Conservation (phyloP, 2,797 vertebrate species). For the Poecilia gillii region DNA sequence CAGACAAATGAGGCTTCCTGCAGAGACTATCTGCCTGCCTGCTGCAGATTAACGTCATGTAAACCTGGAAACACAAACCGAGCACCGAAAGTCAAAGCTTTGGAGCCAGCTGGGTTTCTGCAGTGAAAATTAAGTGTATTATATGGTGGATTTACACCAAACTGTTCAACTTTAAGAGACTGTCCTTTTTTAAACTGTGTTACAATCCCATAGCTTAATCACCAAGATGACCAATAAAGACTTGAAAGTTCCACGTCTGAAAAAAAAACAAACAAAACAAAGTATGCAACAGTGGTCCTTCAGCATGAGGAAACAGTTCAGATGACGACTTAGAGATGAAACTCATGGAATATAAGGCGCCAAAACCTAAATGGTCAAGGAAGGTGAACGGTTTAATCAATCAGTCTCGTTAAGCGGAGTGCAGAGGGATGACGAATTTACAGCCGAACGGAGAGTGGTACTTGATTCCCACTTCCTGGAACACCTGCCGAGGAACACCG, state of each 20-base stretch:
- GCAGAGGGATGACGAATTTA: conserved; percentile 97
- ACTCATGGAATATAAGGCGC: conserved; percentile 57
- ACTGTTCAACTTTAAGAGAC: conserved; percentile 36
- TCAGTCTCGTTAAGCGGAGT: conserved; percentile 84
- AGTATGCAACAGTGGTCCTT: conserved; percentile 36
- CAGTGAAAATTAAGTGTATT: conserved; percentile 4
- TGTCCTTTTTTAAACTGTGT: conserved; percentile 29
- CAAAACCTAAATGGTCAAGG: conserved; percentile 53
- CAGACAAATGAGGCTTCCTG: background rate
- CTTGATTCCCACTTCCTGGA: conserved; percentile 95
- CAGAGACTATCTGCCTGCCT: background rate
- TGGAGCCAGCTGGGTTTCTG: background rate
- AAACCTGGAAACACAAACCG: background rate
- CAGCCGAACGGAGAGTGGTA: conserved; percentile 97
- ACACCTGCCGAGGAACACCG: conserved; percentile 93
- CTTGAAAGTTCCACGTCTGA: conserved; percentile 10
- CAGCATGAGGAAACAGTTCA: conserved; percentile 25
- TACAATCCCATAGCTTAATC: conserved; percentile 12
- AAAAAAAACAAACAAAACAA: conserved; percentile 5
- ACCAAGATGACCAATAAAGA: conserved; percentile 18
- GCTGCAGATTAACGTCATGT: background rate
- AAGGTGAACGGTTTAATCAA: conserved; percentile 38
- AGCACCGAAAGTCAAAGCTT: background rate
- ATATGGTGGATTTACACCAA: conserved; percentile 13
- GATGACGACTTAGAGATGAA: conserved; percentile 35